Percentiles rank a stretch among this genome's conserved stretches.
Conservation (phyloP, 23 tunicate genomes). For the Aplidium turbinatum region DNA sequence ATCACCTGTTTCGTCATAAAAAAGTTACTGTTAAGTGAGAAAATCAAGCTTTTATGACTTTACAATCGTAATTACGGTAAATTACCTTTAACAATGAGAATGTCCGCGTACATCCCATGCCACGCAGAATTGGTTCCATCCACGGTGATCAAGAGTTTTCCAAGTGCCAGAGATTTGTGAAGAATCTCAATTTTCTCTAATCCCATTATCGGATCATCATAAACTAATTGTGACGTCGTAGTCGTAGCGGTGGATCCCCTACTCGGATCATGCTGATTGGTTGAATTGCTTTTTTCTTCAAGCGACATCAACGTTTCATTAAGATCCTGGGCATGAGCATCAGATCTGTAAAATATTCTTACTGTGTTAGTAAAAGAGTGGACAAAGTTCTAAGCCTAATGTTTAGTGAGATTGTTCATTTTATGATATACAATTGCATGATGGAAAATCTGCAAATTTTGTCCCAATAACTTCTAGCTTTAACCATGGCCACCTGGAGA, state of each 20-base stretch:
- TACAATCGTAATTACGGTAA: background rate
- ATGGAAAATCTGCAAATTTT: no score
- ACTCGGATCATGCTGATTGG: constrained; percentile 13
- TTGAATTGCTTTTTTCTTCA: constrained; percentile 2
- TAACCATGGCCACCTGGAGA: background rate
- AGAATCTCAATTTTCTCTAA: constrained; percentile 71
- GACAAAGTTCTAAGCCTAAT: no score
- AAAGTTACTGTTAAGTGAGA: background rate
- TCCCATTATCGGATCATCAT: constrained; percentile 56
- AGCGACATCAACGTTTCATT: constrained; percentile 33
- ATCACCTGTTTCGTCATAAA: constrained; percentile 46
- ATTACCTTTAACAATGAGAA: constrained; percentile 79
- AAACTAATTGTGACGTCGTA: constrained; percentile 29
- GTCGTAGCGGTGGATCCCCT: constrained; percentile 55
- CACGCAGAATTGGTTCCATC: constrained; percentile 52
- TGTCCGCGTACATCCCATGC: constrained; percentile 87
- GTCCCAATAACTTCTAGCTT: background rate
- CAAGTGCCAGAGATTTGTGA: constrained; percentile 40
- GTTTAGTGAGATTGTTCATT: no score
- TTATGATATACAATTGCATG: no score
- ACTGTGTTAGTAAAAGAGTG: no score
- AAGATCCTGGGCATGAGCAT: constrained; percentile 33
- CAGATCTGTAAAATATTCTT: constrained; percentile 14
- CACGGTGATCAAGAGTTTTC: constrained; percentile 51
- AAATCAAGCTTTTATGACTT: background rate